A percentile compares a stretch with the other conserved stretches of the same genome.
phyloP scores from a whole-genome alignment of 2,888 invertebrate genomes.

The Pollenia amentaria region DNA sequence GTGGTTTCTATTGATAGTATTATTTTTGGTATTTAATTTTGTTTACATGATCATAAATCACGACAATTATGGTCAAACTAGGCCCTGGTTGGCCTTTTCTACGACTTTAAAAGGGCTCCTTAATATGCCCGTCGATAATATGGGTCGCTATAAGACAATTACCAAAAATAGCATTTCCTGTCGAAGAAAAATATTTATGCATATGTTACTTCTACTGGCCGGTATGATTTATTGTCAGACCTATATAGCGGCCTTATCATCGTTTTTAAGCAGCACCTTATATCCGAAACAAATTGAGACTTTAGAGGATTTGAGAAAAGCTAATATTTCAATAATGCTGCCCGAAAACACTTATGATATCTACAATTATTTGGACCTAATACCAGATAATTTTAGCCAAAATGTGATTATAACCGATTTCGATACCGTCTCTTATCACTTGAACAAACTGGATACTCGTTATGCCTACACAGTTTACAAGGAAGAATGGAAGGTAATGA shows the following conservation, averaged over 20 bases:
- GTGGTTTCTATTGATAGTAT: conserved; percentile 67
- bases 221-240: conserved; percentile 72
- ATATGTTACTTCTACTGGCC: conserved; percentile 62
- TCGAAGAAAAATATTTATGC: conserved; percentile 27
- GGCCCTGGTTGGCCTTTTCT: conserved; percentile 58
- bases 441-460: conserved; percentile 71
- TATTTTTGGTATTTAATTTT: conserved; percentile 69
- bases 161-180: neutral
- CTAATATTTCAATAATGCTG: conserved; percentile 72
- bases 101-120: conserved; percentile 67
- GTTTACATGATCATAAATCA: conserved; percentile 69
- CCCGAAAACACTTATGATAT: conserved; percentile 63
- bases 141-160: neutral
- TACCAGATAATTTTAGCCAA: conserved; percentile 66
- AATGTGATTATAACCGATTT: conserved; percentile 73
- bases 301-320: conserved; percentile 72
- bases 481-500: conserved; percentile 78
- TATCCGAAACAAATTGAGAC: conserved; percentile 75
- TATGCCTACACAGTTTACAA: conserved; percentile 80
- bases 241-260: conserved; percentile 70
- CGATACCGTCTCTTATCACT: conserved; percentile 73
- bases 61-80: conserved; percentile 44
- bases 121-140: conserved; percentile 59
- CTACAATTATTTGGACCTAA: conserved; percentile 71
- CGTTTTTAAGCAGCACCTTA: conserved; percentile 75